A percentile compares a stretch with the other conserved stretches of the same genome.
Conservation (phyloP, 2,113 vertebrate genomes). For the Columbina picui region DNA sequence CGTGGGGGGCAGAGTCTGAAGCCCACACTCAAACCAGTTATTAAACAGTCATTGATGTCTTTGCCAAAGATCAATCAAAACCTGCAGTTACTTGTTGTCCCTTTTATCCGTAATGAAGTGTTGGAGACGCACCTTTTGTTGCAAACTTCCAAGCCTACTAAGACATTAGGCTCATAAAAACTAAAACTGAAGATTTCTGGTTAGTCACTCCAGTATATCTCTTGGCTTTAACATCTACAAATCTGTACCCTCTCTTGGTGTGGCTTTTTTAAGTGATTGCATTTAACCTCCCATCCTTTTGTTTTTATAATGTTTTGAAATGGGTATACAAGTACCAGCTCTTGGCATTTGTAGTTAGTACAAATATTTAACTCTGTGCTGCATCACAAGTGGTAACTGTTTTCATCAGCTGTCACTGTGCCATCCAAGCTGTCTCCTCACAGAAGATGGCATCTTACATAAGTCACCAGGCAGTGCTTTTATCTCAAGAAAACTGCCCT, state of each 20-base stretch:
- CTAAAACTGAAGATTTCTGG: neutral
- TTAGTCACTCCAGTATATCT: neutral
- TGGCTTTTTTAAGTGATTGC: neutral
- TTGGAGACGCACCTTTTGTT: neutral
- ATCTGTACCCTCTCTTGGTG: neutral
- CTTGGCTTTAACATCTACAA: neutral
- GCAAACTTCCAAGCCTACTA: neutral
- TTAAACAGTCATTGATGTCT: neutral
- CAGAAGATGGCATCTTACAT: neutral
- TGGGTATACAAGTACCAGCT: neutral
- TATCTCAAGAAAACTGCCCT: neutral
- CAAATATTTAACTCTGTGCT: neutral
- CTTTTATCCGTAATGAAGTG: neutral
- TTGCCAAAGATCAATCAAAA: neutral
- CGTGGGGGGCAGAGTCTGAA: neutral
- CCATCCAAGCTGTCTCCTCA: neutral
- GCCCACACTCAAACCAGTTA: neutral
- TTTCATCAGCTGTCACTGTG: neutral
- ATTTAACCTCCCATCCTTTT: neutral
- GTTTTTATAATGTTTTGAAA: neutral
- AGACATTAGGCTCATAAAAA: neutral
- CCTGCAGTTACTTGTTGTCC: neutral
- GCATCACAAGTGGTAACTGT: rapidly evolving
- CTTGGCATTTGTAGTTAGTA: neutral
- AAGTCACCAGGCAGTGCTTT: neutral